A percentile compares a stretch with the other conserved stretches of the same genome.
These are phyloP conservation scores for Dasypus novemcinctus DNA, from an alignment of 2,113 vertebrate species.

Conservation along the genomic window DNA sequence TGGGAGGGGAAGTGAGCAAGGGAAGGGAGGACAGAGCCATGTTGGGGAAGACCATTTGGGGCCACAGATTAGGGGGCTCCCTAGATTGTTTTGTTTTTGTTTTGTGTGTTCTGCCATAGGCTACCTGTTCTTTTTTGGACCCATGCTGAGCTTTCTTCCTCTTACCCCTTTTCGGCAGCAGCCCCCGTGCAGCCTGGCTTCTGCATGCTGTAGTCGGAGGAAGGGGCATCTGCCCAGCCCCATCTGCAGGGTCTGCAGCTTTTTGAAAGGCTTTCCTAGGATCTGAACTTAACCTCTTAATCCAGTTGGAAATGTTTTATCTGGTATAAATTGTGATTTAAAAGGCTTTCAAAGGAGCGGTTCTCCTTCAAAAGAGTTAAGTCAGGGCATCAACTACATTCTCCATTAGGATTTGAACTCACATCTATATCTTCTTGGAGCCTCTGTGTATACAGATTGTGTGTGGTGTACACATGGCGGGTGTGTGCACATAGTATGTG, in stretches of 20 bases:
- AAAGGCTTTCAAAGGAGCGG: not conserved
- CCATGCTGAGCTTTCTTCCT: not conserved
- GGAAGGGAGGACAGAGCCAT: not conserved
- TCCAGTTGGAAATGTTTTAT: not conserved
- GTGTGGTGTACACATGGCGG: not conserved
- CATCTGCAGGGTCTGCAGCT: accelerated
- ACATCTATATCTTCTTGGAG: not conserved
- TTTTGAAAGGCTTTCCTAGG: not conserved
- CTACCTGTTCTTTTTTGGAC: not conserved
- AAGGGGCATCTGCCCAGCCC: not conserved
- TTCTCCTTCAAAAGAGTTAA: not conserved
- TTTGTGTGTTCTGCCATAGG: not conserved
- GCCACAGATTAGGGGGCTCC: not conserved
- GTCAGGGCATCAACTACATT: not conserved
- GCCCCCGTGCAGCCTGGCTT: not conserved
- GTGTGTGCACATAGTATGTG: not conserved
- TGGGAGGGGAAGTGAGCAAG: not conserved
- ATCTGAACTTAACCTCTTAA: not conserved
- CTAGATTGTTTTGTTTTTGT: too few species aligned
- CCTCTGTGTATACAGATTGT: not conserved
- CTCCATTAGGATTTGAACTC: not conserved
- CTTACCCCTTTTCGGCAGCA: not conserved
- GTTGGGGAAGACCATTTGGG: not conserved
- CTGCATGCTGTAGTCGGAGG: not conserved
- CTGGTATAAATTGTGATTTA: not conserved